Base-by-base conservation (phyloP, 92 coral and sea anemone genomes). In the Paramuricea clavata region DNA sequence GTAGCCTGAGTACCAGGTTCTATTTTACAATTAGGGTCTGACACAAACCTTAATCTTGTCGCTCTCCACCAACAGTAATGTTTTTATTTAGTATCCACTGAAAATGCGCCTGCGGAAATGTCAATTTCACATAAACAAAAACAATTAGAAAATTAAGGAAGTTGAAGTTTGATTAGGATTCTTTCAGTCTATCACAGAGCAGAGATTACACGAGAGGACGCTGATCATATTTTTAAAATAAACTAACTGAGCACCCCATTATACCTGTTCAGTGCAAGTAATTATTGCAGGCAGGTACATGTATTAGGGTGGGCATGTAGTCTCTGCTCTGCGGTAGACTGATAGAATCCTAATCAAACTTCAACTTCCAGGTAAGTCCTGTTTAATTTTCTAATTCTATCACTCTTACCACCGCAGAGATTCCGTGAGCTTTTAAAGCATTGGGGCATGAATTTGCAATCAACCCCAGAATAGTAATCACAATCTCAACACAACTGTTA, bases 391-490 rank as follows among this genome's bases (percentile, higher is more conserved):
- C 49, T 35, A 60, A 71, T 81, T 73, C 91, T 72, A 27, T 61
- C 69, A 61, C 27, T 61, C 69, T 27, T 42, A 42, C 91, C 76
- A 86, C 90, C 86, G 80, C 89, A 85, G 86, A 71, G 92, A 89
- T 89, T 39, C 89, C 92, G 77, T 76, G 86, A 85, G 93, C 86
- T 89, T 89, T 89, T 85, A 89, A 85, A 85, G 89, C 68, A 74
- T 62, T 61, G 76, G 73, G 84, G 89, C 70, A 36, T 85, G 83
- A 71, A 32, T 13, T 17, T 3, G 10, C 16, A 61, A 9, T 17
- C n/a, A 76, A 28, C 52, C 35, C 62, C 26, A 31, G 6, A 56
- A 85, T 65, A 16, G 15, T 23, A 5, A 83, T 69, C 32, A 61
- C 23, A 28, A 36, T 26, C 23, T 1, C 25, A 64, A 41, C 61